phyloP scores from a whole-genome alignment of 2,113 vertebrate genomes.

The Isurus oxyrinchus region DNA sequence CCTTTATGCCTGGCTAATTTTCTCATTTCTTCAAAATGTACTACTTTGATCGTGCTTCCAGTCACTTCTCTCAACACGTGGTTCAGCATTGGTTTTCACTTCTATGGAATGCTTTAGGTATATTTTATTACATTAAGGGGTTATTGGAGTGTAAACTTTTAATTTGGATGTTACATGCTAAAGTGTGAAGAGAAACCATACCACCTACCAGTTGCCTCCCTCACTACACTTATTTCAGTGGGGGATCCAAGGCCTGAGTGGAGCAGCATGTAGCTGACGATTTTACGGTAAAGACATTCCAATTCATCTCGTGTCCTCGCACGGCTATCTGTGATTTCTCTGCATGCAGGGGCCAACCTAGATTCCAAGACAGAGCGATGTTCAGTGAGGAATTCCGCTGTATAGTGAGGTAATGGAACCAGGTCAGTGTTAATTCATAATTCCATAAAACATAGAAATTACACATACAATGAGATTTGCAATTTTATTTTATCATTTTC shows the following conservation, averaged over 20 bases:
- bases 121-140: background rate
- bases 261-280: slow-evolving; percentile 67
- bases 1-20: background rate
- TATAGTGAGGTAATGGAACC: background rate
- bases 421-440: background rate
- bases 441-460: background rate
- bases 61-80: background rate
- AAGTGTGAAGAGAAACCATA: slow-evolving; percentile 21
- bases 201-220: slow-evolving; percentile 66
- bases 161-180: background rate
- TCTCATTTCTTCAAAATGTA: background rate
- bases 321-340: slow-evolving; percentile 68
- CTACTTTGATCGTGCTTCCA: background rate
- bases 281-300: slow-evolving; percentile 63
- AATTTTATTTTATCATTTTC: background rate
- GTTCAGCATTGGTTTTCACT: background rate
- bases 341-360: slow-evolving; percentile 58
- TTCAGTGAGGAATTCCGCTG: slow-evolving; percentile 73
- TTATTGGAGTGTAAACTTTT: background rate
- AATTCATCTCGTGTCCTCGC: slow-evolving; percentile 57
- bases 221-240: slow-evolving; percentile 58
- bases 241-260: slow-evolving; percentile 65
- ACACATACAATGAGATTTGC: background rate
- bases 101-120: background rate
- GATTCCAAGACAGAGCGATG: slow-evolving; percentile 61